phyloP scores from a whole-genome alignment of 2,888 invertebrate genomes.

The Argyresthia albistria region DNA sequence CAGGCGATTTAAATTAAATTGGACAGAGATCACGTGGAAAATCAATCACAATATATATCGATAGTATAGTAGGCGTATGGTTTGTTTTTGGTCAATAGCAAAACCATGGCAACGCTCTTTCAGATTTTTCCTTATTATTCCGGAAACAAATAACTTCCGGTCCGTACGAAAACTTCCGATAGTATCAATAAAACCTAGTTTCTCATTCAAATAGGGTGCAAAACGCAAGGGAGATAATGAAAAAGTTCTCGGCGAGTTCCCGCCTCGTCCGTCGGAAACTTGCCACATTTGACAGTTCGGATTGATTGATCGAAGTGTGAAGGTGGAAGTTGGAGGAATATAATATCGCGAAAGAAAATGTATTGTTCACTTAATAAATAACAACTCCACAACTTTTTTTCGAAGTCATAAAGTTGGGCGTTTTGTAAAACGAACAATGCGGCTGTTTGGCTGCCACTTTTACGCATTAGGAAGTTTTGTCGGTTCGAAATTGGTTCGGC shows the following conservation, averaged over 20 bases:
- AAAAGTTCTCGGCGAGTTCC: background rate
- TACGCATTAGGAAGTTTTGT: too few relatives aligned
- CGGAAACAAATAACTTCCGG: background rate
- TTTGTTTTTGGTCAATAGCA: too few relatives aligned
- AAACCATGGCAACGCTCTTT: too few relatives aligned
- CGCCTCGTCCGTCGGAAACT: background rate
- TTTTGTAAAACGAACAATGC: background rate
- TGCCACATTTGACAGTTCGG: background rate
- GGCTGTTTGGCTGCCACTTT: too few relatives aligned
- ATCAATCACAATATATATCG: too few relatives aligned
- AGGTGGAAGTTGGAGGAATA: background rate
- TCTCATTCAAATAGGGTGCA: background rate
- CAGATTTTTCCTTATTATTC: too few relatives aligned
- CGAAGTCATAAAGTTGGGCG: background rate
- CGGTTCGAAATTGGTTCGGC: too few relatives aligned
- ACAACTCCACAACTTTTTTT: background rate
- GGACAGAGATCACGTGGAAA: too few relatives aligned
- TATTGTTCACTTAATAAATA: background rate
- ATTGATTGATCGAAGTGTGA: background rate
- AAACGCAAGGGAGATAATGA: background rate
- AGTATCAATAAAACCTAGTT: background rate
- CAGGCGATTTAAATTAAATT: too few relatives aligned
- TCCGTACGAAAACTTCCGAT: background rate
- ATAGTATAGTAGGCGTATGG: too few relatives aligned
- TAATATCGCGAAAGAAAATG: background rate